A percentile compares a stretch with the other conserved stretches of the same genome.
Conservation (phyloP, 1,140 invertebrate genomes). For the Drosophila kohkoa region DNA sequence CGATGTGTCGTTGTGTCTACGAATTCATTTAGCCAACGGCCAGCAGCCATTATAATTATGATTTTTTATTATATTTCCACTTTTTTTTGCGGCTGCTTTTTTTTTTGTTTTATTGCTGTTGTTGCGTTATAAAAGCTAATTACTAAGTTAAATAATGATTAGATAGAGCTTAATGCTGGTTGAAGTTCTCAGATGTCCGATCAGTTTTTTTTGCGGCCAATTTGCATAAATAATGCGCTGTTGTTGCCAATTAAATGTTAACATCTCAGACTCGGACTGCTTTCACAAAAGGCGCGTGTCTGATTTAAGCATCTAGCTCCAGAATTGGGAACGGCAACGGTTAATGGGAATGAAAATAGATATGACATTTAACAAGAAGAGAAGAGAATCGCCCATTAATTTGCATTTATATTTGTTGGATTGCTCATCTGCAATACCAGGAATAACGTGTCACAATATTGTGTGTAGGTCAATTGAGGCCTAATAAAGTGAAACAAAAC, state of each 20-base stretch:
- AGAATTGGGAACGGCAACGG: slow-evolving; percentile 5
- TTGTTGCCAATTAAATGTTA: slow-evolving; percentile 65
- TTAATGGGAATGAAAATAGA: slow-evolving; percentile 4
- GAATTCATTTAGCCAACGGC: slow-evolving; percentile 53
- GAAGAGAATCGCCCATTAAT: background rate
- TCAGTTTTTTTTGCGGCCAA: slow-evolving; percentile 49
- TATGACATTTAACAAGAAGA: slow-evolving; percentile 20
- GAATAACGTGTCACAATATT: background rate
- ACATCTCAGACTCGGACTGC: slow-evolving; percentile 24
- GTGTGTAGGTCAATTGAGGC: slow-evolving; percentile 52
- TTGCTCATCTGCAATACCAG: background rate
- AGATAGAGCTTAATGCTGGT: slow-evolving; percentile 57
- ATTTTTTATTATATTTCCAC: slow-evolving; percentile 44
- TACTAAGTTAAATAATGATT: slow-evolving; percentile 81
- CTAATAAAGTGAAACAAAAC: slow-evolving; percentile 27
- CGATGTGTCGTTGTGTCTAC: slow-evolving; percentile 31
- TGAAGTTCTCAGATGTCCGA: slow-evolving; percentile 29
- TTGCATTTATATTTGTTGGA: background rate
- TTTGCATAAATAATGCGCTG: slow-evolving; percentile 76
- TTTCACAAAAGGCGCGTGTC: slow-evolving; percentile 72
- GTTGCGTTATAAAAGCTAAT: slow-evolving; percentile 69
- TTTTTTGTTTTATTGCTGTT: slow-evolving; percentile 44
- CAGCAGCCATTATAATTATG: slow-evolving; percentile 50
- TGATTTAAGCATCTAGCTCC: slow-evolving; percentile 2
- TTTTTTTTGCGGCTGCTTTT: background rate